Conservation (phyloP, 2,797 vertebrate species). For the Amphiprion clarkii region DNA sequence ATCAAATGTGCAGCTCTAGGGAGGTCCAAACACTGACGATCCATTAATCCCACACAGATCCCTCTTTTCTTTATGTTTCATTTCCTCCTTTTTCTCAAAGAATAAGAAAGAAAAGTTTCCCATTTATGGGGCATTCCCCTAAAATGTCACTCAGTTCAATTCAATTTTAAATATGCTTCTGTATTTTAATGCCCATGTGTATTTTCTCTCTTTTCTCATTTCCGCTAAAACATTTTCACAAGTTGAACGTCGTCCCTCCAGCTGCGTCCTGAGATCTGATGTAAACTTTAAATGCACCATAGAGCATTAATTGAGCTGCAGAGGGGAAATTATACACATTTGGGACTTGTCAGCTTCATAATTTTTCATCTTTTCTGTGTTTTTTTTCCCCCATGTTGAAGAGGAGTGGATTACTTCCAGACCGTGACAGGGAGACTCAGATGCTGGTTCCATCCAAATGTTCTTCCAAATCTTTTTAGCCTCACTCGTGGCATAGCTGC, state of each 20-base stretch:
- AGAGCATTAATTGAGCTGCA: conserved; percentile 51
- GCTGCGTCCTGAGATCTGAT: conserved; percentile 30
- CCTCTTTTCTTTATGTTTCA: conserved; percentile 63
- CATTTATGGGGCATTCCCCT: conserved; percentile 20
- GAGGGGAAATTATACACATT: conserved; percentile 46
- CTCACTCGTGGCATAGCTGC: background rate
- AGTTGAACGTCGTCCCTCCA: conserved; percentile 4
- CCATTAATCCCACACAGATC: conserved; percentile 65
- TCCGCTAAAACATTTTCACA: conserved; percentile 30
- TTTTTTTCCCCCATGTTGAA: conserved; percentile 23
- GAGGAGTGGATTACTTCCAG: conserved; percentile 77
- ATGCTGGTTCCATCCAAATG: conserved; percentile 34
- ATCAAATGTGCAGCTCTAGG: conserved; percentile 57
- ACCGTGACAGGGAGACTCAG: conserved; percentile 52
- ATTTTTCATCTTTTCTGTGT: conserved; percentile 17
- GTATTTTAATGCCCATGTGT: conserved; percentile 17
- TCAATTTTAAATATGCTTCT: conserved; percentile 11
- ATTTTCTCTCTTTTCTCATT: conserved; percentile 20
- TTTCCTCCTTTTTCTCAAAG: conserved; percentile 57
- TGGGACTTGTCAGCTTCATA: conserved; percentile 52
- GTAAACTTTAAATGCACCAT: conserved; percentile 46
- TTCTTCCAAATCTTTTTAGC: conserved; percentile 28
- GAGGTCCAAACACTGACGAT: conserved; percentile 54
- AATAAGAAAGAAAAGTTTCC: conserved; percentile 17
- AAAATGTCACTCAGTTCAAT: background rate